These are phyloP conservation scores for Heliconius congener DNA, from an alignment of 1,140 invertebrate species.

Conservation along the genomic window DNA sequence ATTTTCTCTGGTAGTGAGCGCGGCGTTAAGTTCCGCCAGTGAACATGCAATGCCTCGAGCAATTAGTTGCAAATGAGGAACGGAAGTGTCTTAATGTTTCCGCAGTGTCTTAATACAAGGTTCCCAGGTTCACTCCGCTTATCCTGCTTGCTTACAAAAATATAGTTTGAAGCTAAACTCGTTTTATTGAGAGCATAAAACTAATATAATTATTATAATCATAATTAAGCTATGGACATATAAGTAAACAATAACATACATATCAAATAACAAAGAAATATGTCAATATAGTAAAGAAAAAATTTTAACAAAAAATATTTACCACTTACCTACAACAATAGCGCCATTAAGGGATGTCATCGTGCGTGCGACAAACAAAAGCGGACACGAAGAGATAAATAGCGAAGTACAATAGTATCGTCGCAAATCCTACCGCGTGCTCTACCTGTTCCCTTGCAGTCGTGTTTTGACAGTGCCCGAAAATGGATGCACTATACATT, in stretches of 20 bases:
- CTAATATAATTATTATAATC: too few relatives aligned
- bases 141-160: too few relatives aligned
- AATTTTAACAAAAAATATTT: conserved; percentile 18
- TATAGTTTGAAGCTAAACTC: too few relatives aligned
- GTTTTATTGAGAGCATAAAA: too few relatives aligned
- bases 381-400: conserved; percentile 69
- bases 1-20: too few relatives aligned
- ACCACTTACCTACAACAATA: conserved; percentile 70
- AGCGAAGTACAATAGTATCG: conserved; percentile 48
- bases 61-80: too few relatives aligned
- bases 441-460: conserved; percentile 69
- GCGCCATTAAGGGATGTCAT: conserved; percentile 74
- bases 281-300: neutral
- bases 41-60: too few relatives aligned
- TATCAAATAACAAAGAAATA: neutral
- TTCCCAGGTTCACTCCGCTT: too few relatives aligned
- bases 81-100: too few relatives aligned
- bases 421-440: conserved; percentile 50
- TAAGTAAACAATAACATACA: neutral
- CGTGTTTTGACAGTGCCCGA: conserved; percentile 38
- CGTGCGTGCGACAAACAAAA: conserved; percentile 78
- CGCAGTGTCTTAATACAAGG: too few relatives aligned
- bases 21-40: too few relatives aligned
- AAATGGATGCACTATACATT: conserved; percentile 60
- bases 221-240: neutral